Evolutionary conservation across 2,113 vertebrate species (phyloP), one percentile per base, ranked within the genome.

Genomic region (Eulacestoma nigropectus): DNA sequence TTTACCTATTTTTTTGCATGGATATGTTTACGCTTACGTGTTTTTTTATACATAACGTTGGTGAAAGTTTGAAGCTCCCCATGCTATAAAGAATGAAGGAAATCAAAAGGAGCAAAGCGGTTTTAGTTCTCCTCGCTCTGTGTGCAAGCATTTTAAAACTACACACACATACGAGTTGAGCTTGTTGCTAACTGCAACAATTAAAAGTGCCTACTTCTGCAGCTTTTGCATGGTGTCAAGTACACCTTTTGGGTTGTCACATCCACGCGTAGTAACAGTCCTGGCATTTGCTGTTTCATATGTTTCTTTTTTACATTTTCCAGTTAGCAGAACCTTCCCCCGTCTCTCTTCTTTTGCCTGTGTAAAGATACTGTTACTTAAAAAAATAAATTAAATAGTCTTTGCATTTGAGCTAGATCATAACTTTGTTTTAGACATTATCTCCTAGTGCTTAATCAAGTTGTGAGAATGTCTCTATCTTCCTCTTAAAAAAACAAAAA

Each of bases 401-500:
- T 88, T 70, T 86, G 52, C 13, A 4, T 84, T 96, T 92, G 74
- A 90, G 30, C 53, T 59, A 76, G 84, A 41, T 82, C 42, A 7
- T 72, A 84, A 44, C 47, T 95, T 74, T 67, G 21, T 65, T 69
- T 57, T 77, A 68, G 47, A 37, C 30, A 25, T 92, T 73, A 76
- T 93, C 86, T 94, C 83, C 81, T 87, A 81, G 55, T 13, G 18
- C 83, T 87, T 93, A 95, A 95, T 97, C 87, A 93, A 77, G 37
- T 74, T 62, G 4, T 27, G 41, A 81, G 32, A 68, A 26, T 21
- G n/a, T 86, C 78, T 92, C 44, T 87, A 10, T 84, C 81, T 95
- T 91, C 95, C 77, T 84, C 55, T 46, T 3, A 50, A 33, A 70
- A 37, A 75, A 74, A 83, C 44, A 78, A 65, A 39, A 67, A 70